Evolutionary conservation across 64 coral and sea anemone genomes (phyloP), one percentile per base, ranked within the genome.

Genomic region (Astreopora myriophthalma): DNA sequence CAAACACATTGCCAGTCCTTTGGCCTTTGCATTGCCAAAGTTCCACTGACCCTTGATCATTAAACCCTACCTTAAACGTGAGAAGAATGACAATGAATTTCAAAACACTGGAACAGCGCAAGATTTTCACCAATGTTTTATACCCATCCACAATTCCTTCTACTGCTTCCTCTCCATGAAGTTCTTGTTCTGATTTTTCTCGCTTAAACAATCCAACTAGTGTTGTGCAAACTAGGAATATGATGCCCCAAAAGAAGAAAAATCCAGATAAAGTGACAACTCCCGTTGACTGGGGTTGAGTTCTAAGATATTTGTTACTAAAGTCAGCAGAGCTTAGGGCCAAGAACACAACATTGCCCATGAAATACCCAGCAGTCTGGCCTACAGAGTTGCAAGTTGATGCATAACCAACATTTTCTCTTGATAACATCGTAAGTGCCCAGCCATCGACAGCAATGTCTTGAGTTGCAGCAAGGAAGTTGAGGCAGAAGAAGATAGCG

Each of bases 391-490:
- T 99, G 49, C 97, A 99, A 8, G 97, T 99, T 1, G 97, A 99
- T 24, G 97, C 97, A 87, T 88, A 99, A 39, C 94, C 97, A 36
- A 99, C 91, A 91, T 99, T 96, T 62, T 69, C 85, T 23, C 86
- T 86, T 0, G 97, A 93, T 0, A 99, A 78, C 97, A 99, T 99
- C 1, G 97, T 99, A 1, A 99, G 81, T 12, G 97, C 97, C 97
- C 97, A 99, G 8, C 97, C 97, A 85, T 99, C 97, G 19, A 95
- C 94, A n/a, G 97, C 97, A 71, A 99, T 99, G 63, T 99, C 97
- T 88, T 99, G 97, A 32, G 97, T 99, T 22, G 97, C 97, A 84
- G 97, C 92, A 31, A 99, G 94, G 49, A 99, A 90, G 31, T 95
- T 93, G 71, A 96, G 77, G 32, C 78, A 91, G 48, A 99, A 99